These are phyloP conservation scores for Teleopsis dalmanni DNA, from an alignment of 1,140 invertebrate species.

Conservation along the genomic window DNA sequence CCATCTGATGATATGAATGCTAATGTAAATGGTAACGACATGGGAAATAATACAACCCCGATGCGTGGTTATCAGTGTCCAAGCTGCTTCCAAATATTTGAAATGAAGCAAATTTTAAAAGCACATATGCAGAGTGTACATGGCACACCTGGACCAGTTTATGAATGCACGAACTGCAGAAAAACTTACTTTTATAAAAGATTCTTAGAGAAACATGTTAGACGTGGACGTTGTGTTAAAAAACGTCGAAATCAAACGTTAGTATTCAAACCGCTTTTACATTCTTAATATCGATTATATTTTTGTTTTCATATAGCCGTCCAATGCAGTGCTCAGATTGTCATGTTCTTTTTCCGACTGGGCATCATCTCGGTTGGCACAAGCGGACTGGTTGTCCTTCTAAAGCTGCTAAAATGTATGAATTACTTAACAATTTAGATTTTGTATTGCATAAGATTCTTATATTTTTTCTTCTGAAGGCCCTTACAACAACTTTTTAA, in stretches of 20 bases:
- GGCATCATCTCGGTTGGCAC: conserved; percentile 41
- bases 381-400: conserved; percentile 42
- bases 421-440: background rate
- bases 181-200: conserved; percentile 42
- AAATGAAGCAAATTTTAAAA: conserved; percentile 40
- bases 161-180: conserved; percentile 40
- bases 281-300: background rate
- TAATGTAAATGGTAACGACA: conserved; percentile 2
- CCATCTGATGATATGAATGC: conserved; percentile 24
- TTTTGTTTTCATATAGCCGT: conserved; percentile 19
- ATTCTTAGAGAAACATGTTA: conserved; percentile 39
- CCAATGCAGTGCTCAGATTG: conserved; percentile 43
- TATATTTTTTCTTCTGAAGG: conserved; percentile 16
- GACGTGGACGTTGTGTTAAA: conserved; percentile 41
- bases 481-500: conserved; percentile 40
- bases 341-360: conserved; percentile 41
- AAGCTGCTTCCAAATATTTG: conserved; percentile 36
- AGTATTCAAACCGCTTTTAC: conserved; percentile 10
- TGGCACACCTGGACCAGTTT: conserved; percentile 33
- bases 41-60: background rate
- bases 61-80: conserved; percentile 34
- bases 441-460: background rate
- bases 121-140: conserved; percentile 41
- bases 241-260: conserved; percentile 41
- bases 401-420: conserved; percentile 38